Evolutionary conservation across 1,140 invertebrate genomes (phyloP).

Genomic region (Saccostrea cuccullata): DNA sequence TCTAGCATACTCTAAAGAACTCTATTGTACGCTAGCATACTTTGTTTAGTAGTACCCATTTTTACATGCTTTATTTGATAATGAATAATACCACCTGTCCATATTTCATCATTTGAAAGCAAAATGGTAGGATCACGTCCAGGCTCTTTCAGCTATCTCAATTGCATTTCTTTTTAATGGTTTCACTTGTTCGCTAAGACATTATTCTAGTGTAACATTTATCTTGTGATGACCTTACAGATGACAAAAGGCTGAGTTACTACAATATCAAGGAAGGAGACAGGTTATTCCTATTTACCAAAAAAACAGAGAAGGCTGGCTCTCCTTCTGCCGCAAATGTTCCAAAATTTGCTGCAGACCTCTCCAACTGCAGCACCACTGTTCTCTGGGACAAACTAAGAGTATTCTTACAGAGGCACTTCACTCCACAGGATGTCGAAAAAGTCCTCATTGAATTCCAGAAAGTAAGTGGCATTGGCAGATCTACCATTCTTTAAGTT

Average conservation of each 20-base stretch:
- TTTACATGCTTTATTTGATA: too few species aligned
- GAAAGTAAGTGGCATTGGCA: constrained; percentile 64
- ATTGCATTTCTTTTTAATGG: too few species aligned
- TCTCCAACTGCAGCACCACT: constrained; percentile 42
- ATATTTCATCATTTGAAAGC: too few species aligned
- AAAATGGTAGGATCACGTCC: too few species aligned
- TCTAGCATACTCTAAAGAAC: too few species aligned
- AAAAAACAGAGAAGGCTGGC: constrained; percentile 59
- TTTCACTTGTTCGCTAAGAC: too few species aligned
- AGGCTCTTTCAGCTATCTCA: too few species aligned
- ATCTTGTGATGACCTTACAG: constrained; percentile 59
- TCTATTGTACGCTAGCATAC: too few species aligned
- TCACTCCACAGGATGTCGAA: constrained; percentile 72
- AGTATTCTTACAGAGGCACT: constrained; percentile 74
- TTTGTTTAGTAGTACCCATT: too few species aligned
- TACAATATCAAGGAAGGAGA: constrained; percentile 74
- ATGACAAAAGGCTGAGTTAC: constrained; percentile 70
- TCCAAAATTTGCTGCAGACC: constrained; percentile 24
- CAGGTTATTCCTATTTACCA: constrained; percentile 73
- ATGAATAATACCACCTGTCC: too few species aligned
- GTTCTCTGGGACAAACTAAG: constrained; percentile 73
- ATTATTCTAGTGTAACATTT: too few species aligned
- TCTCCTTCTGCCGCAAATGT: not conserved
- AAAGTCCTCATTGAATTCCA: constrained; percentile 76
- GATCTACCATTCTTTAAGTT: too few species aligned